Conservation (phyloP, 2,113 vertebrate genomes). For the Galeopterus variegatus region DNA sequence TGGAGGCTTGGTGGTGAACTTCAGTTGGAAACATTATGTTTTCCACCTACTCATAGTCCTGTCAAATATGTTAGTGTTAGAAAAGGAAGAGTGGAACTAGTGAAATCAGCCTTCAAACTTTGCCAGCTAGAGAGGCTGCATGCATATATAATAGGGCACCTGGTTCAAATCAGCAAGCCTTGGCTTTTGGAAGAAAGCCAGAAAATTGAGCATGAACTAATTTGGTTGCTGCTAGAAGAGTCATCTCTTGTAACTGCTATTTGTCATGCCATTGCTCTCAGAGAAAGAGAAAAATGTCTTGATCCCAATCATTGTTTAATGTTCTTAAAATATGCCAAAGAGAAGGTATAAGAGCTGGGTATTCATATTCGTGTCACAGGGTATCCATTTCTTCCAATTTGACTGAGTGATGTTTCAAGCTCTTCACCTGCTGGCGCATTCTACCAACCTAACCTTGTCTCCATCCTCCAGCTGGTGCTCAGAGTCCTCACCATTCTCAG, state of each 20-base stretch:
- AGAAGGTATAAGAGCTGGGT: neutral
- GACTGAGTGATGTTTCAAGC: neutral
- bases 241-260: constrained; percentile 24
- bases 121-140: constrained; percentile 8
- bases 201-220: constrained; percentile 47
- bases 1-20: constrained; percentile 76
- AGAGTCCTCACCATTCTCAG: neutral
- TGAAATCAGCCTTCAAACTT: constrained; percentile 66
- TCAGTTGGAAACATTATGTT: constrained; percentile 84
- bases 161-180: constrained; percentile 55
- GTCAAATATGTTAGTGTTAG: constrained; percentile 79
- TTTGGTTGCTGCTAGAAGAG: constrained; percentile 51
- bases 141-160: neutral
- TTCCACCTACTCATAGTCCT: constrained; percentile 80
- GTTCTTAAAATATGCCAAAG: constrained; percentile 27
- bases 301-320: constrained; percentile 1
- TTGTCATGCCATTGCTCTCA: constrained; percentile 17
- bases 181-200: constrained; percentile 63
- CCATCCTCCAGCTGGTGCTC: neutral
- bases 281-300: constrained; percentile 28
- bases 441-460: neutral
- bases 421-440: neutral
- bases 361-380: neutral
- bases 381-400: neutral
- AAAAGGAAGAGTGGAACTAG: constrained; percentile 62